phyloP scores from a whole-genome alignment of 2,797 vertebrate genomes.

The Nasua narica region DNA sequence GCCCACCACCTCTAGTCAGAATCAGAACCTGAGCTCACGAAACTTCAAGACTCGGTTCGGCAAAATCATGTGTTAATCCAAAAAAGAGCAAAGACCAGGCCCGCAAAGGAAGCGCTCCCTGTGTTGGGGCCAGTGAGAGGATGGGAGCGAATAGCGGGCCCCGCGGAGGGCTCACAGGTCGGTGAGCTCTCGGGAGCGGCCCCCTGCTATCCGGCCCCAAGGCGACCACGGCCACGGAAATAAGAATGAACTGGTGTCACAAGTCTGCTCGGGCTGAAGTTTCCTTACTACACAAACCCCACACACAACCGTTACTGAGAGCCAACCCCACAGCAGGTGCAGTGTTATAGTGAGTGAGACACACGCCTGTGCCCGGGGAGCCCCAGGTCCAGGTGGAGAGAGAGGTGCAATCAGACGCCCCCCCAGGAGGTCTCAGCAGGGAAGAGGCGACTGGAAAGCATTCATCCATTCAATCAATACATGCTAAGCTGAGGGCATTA shows the following conservation, averaged over 20 bases:
- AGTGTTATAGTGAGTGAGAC: not conserved
- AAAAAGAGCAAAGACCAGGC: not conserved
- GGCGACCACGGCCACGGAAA: rapidly evolving
- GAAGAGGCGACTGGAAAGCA: rapidly evolving
- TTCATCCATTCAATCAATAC: not conserved
- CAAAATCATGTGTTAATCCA: not conserved
- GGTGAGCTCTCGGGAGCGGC: rapidly evolving
- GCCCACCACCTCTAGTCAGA: not conserved
- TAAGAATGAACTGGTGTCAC: rapidly evolving
- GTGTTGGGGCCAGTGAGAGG: not conserved
- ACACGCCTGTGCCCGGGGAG: rapidly evolving
- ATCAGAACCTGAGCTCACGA: not conserved
- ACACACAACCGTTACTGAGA: not conserved
- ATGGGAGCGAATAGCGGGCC: rapidly evolving
- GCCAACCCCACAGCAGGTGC: rapidly evolving
- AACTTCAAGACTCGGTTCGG: not conserved
- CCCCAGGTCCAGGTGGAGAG: not conserved
- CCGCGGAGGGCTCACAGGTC: rapidly evolving
- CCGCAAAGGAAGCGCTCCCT: rapidly evolving
- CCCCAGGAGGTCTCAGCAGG: not conserved
- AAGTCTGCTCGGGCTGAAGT: not conserved
- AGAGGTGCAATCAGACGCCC: not conserved
- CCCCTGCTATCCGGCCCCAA: not conserved
- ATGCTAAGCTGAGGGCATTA: rapidly evolving
- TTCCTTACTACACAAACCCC: not conserved